Conservation (phyloP, 2,113 vertebrate species). For the Coracopsis vasa region DNA sequence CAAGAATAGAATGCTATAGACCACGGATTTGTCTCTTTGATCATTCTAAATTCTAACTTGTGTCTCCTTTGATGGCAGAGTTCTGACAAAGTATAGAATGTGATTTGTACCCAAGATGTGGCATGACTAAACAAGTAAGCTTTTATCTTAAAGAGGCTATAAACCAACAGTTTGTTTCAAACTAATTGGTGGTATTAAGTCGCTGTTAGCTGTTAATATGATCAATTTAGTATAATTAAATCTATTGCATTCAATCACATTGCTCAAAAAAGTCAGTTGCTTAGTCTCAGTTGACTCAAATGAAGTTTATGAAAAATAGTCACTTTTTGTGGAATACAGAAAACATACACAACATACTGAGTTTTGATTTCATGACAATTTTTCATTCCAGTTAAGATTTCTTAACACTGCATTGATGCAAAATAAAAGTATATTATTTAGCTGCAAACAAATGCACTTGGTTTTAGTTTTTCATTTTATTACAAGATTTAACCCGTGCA, state of each 20-base stretch:
- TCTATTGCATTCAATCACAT: background rate
- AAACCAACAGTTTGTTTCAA: constrained; percentile 32
- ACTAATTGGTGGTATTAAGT: constrained; percentile 35
- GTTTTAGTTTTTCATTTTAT: background rate
- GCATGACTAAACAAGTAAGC: background rate
- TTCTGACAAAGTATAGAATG: background rate
- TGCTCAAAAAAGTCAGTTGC: background rate
- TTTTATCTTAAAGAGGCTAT: constrained; percentile 28
- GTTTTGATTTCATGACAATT: background rate
- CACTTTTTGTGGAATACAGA: background rate
- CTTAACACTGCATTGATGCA: background rate
- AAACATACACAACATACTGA: background rate
- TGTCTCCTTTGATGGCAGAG: background rate
- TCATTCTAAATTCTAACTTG: background rate
- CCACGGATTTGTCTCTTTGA: background rate
- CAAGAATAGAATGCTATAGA: background rate
- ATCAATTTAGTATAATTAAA: constrained; percentile 51
- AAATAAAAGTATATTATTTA: background rate
- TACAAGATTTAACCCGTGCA: background rate
- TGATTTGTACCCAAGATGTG: background rate
- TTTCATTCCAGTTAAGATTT: background rate
- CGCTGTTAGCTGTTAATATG: constrained; percentile 36
- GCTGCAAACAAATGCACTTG: background rate
- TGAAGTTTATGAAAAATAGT: background rate
- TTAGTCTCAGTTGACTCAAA: background rate